Evolutionary conservation across 2,888 invertebrate genomes (phyloP), one percentile per base, ranked within the genome.

Genomic region (Cenopis cana): DNA sequence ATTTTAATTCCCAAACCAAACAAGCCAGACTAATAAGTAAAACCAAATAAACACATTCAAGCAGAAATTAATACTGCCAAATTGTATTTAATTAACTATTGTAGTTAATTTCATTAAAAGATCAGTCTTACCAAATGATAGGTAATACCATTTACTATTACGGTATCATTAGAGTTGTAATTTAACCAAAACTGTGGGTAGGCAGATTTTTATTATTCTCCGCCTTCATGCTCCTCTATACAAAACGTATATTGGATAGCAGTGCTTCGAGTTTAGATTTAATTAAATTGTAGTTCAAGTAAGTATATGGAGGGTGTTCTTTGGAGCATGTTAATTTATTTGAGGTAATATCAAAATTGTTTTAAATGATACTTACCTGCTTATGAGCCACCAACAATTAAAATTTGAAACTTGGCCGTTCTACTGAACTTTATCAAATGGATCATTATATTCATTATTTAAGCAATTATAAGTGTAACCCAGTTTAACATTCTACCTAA

Each of bases 251-350:
- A n/a, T n/a, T 55, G 60, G 24, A 59, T 52, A 60, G 62, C 36
- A 20, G 55, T 69, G 36, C 9, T 62, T 69, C 55, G 33, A 49
- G 56, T 69, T 69, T 38, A 56, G 60, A 56, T 61, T 60, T 36
- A 59, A 60, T 60, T 71, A 71, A n/a, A 71, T 46, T 61, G 67
- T 49, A 49, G 41, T 60, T 54, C 60, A 33, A 60, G 60, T 46
- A 50, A 2, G 14, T 54, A 60, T 60, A 66, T 60, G 46, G 46
- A 71, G 70, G 59, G 66, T 70, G 70, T 6, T 66, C 54, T 60
- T 54, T 66, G 20, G 49, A 71, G 60, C 69, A 62, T 69, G 68
- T 67, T 66, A 71, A 55, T 66, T 41, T 59, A 64, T 70, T 57
- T 59, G 56, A 61, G 24, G 46, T 69, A n/a, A n/a, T n/a, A 69